phyloP scores from a whole-genome alignment of 37 sponge, comb jelly and placozoan species.

The Mnemiopsis leidyi region DNA sequence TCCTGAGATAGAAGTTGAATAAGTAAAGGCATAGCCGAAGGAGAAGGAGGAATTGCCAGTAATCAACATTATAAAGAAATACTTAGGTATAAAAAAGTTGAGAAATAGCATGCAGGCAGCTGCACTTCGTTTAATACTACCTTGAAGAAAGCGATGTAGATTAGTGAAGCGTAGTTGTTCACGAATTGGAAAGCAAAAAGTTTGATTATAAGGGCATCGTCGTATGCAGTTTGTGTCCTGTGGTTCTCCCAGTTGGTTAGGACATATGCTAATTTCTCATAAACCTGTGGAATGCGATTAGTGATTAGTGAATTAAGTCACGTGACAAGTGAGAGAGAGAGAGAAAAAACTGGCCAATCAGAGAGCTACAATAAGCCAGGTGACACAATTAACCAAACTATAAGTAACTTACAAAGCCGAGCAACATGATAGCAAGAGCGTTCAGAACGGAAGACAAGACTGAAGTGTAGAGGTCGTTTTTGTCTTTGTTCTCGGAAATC shows the following conservation, averaged over 20 bases:
- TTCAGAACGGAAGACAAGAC: constrained; percentile 12
- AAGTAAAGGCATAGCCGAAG: no score
- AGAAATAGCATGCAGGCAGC: no score
- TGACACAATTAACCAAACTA: no score
- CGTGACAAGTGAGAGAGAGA: no score
- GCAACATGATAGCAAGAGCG: neutral
- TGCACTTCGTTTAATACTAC: no score
- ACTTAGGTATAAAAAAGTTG: no score
- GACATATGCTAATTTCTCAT: constrained; percentile 8
- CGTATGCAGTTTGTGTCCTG: constrained; percentile 72
- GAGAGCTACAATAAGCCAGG: no score
- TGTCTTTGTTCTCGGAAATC: neutral
- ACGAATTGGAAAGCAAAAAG: constrained; percentile 74
- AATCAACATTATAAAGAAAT: no score
- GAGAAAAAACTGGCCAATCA: no score
- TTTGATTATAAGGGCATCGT: constrained; percentile 69
- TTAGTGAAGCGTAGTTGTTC: constrained; percentile 72
- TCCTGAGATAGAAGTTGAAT: no score
- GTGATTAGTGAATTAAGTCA: no score
- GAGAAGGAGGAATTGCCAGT: no score
- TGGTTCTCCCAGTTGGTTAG: constrained; percentile 68
- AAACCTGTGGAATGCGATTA: neutral
- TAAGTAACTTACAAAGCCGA: constrained; percentile 39
- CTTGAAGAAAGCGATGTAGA: constrained; percentile 85
- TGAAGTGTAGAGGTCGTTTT: constrained; percentile 42